Conservation (phyloP, 2,797 vertebrate genomes). For the Rhynchotus rufescens region DNA sequence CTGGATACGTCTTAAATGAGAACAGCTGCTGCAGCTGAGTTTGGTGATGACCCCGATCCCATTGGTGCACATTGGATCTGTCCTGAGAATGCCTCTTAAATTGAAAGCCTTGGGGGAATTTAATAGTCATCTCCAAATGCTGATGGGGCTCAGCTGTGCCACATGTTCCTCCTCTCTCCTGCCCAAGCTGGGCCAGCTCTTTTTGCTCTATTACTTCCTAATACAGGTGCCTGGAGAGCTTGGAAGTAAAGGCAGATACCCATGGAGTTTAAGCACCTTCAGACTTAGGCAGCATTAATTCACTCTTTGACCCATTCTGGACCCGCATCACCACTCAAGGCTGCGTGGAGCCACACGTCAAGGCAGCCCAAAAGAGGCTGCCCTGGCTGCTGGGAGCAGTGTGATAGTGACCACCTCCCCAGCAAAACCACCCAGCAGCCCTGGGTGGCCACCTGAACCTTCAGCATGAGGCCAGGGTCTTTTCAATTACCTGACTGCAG, state of each 20-base stretch:
- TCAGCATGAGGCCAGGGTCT: background rate
- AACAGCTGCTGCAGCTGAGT: conserved; percentile 21
- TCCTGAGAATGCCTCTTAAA: background rate
- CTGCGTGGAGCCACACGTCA: background rate
- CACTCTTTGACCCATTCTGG: background rate
- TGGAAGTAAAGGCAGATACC: background rate
- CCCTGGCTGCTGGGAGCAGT: background rate
- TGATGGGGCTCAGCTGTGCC: background rate
- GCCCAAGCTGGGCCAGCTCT: background rate
- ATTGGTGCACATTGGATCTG: background rate
- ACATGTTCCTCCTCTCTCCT: background rate
- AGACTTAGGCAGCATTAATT: background rate
- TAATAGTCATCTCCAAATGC: background rate
- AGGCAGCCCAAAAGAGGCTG: background rate
- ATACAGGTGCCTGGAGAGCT: background rate
- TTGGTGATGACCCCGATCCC: background rate
- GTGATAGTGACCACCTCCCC: background rate
- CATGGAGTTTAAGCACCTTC: background rate
- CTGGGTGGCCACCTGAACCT: background rate
- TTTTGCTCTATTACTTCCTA: background rate
- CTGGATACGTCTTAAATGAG: conserved; percentile 38
- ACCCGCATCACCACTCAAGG: background rate
- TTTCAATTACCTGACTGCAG: background rate
- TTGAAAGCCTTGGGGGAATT: background rate
- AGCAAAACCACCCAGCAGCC: background rate